Evolutionary conservation across 2,888 invertebrate genomes (phyloP).

Genomic region (Micoletzkya japonica): DNA sequence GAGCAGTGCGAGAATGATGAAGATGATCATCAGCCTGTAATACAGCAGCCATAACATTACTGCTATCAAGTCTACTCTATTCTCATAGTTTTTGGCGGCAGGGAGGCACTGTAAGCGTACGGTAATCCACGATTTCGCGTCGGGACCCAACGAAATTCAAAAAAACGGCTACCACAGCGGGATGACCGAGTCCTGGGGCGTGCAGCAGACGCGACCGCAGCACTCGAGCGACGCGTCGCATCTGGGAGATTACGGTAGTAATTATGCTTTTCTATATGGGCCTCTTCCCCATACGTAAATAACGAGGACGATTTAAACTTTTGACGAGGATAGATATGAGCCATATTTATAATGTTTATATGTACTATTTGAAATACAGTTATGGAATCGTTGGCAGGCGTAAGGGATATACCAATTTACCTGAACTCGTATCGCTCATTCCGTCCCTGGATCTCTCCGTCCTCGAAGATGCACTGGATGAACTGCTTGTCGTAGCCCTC

Average conservation of each 20-base stretch:
- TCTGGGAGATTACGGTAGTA: slow-evolving; percentile 34
- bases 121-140: background rate
- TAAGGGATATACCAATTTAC: slow-evolving; percentile 25
- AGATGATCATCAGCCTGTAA: slow-evolving; percentile 55
- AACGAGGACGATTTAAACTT: background rate
- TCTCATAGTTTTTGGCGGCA: background rate
- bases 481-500: slow-evolving; percentile 50
- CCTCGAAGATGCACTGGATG: slow-evolving; percentile 60
- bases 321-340: no score
- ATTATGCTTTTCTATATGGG: background rate
- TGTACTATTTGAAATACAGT: background rate
- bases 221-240: slow-evolving; percentile 59
- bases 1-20: slow-evolving; percentile 47
- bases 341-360: background rate
- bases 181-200: slow-evolving; percentile 51
- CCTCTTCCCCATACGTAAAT: background rate
- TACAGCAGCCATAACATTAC: background rate
- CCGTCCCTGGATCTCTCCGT: slow-evolving; percentile 55
- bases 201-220: slow-evolving; percentile 60
- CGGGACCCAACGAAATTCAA: background rate
- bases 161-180: slow-evolving; percentile 52
- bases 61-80: background rate
- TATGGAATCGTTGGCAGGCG: no score
- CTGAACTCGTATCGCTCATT: slow-evolving; percentile 63
- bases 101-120: background rate